Conservation (phyloP, 2,797 vertebrate species). For the Catharus ustulatus region DNA sequence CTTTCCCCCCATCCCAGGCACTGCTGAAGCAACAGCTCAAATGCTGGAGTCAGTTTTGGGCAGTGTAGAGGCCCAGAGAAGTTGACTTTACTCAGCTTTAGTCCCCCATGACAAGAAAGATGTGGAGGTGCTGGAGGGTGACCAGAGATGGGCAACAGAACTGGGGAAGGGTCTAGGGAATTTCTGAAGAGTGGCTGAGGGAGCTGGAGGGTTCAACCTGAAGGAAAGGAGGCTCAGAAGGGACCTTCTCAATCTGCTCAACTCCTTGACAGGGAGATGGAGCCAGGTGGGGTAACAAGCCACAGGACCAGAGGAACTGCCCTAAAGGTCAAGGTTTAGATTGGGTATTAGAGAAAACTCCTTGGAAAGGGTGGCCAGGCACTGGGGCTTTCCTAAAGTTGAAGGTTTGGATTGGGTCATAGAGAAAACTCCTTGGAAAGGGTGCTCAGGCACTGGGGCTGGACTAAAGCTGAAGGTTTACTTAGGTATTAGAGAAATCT, state of each 20-base stretch:
- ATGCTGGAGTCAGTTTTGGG: background rate
- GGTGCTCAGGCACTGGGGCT: background rate
- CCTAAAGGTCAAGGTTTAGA: background rate
- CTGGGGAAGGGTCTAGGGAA: background rate
- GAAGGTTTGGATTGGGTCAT: accelerated
- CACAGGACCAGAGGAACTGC: background rate
- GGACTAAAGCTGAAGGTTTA: background rate
- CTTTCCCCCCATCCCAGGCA: accelerated
- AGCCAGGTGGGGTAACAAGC: background rate
- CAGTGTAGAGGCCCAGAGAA: background rate
- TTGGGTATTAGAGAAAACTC: background rate
- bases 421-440: background rate
- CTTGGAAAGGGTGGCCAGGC: background rate
- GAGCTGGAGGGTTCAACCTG: background rate
- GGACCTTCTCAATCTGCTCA: background rate
- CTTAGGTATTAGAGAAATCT: accelerated
- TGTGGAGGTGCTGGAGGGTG: background rate
- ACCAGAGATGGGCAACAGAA: background rate
- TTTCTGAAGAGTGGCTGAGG: background rate
- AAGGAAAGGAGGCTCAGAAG: background rate
- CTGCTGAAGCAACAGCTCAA: background rate
- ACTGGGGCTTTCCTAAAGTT: background rate
- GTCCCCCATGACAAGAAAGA: background rate
- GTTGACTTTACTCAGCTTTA: background rate
- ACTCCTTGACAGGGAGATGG: background rate